Evolutionary conservation across 1,140 invertebrate genomes (phyloP).

Genomic region (Gonioctena quinquepunctata): DNA sequence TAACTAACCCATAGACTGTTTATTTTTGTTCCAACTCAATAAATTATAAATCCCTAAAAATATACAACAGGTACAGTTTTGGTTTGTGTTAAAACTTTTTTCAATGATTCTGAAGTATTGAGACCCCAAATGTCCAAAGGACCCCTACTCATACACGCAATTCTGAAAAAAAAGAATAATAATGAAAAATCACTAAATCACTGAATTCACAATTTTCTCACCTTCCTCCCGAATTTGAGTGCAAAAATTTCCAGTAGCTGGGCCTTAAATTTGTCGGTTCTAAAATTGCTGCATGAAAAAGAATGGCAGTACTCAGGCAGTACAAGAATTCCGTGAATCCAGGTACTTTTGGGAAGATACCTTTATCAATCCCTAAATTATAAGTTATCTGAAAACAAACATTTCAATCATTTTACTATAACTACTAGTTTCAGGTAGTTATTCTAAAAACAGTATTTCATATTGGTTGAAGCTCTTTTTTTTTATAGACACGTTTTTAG

Average conservation of each 20-base stretch:
- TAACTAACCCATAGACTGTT: no score
- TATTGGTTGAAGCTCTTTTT: no score
- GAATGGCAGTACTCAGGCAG: constrained; percentile 74
- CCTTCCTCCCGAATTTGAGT: constrained; percentile 75
- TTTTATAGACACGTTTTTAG: no score
- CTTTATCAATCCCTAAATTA: constrained; percentile 62
- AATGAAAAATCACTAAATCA: neutral
- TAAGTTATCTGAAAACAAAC: constrained; percentile 64
- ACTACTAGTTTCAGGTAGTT: no score
- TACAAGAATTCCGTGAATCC: constrained; percentile 73
- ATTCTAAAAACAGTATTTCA: no score
- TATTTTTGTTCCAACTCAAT: no score
- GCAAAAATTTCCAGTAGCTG: constrained; percentile 85
- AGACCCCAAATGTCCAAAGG: constrained; percentile 65
- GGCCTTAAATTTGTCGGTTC: constrained; percentile 78
- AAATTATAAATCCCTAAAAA: no score
- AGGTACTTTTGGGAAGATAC: constrained; percentile 64
- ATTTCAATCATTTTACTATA: no score
- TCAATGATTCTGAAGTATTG: constrained; percentile 42
- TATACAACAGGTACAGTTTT: constrained; percentile 42
- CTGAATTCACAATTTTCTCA: constrained; percentile 48
- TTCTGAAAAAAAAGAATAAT: constrained; percentile 56
- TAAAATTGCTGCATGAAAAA: constrained; percentile 80
- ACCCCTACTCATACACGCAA: constrained; percentile 61
- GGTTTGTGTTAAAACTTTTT: constrained; percentile 41